Evolutionary conservation across 2,797 vertebrate species (phyloP), one percentile per base, ranked within the genome.

Genomic region (Stomatorhinus walkeri): DNA sequence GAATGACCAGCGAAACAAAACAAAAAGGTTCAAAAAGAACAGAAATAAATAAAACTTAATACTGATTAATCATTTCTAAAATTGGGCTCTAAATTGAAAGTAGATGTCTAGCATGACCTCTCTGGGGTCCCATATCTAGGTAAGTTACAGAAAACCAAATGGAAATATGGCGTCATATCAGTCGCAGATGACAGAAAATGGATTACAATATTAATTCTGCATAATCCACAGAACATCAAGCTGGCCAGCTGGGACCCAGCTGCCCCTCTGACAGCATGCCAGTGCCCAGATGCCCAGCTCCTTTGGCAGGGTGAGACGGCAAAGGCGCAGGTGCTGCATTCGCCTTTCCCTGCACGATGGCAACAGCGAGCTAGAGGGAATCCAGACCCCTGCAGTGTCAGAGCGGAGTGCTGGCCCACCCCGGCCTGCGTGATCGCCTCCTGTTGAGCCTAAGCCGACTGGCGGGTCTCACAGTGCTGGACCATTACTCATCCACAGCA

Each of bases 31-130:
- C 1, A 9, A 72, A 72, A 72, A 2, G 64, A 68, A 64, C 3
- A 64, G 1, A 32, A 68, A 68, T 32, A 72, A 79, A 79, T 43
- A 43, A 79, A n/a, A 81, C 76, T 46, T 36, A 81, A 81, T 1
- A 81, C 76, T 81, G 76, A 81, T 61, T 61, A 61, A 61, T 43
- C 43, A 81, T 36, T 40, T 76, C 64, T 40, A 81, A 81, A 79
- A 43, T 46, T 8, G 19, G 19, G 40, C 76, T 81, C 76, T 43
- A 43, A 81, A 81, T 14, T n/a, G 40, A 81, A 81, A 46, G 76
- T 81, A 10, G 76, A 81, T 1, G 3, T 81, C 43, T 6, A 46
- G 40, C n/a, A 81, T 46, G 76, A 81, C 40, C 19, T 81, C 76
- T 19, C 40, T 46, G 40, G 19, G 40, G 40, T 81, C 40, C 40